Conservation (phyloP, 2,888 invertebrate species). For the Tachystola acroxantha region DNA sequence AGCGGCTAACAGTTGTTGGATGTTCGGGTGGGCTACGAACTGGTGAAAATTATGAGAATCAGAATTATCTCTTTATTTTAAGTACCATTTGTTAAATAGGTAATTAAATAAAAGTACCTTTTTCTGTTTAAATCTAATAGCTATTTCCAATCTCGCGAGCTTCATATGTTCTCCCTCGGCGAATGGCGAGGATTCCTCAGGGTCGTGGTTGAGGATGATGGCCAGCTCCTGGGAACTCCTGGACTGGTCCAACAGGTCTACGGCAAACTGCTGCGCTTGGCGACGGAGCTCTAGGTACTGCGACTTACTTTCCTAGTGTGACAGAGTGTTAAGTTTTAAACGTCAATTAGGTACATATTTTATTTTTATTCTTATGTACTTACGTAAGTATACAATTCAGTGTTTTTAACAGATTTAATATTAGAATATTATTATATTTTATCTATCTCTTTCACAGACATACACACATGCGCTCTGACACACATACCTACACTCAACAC, state of each 20-base stretch:
- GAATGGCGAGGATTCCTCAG: conserved; percentile 80
- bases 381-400: too few species aligned
- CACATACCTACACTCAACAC: too few species aligned
- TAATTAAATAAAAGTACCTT: conserved; percentile 75
- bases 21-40: conserved; percentile 97
- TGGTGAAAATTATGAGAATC: conserved; percentile 36
- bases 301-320: conserved; percentile 88
- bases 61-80: conserved; percentile 3
- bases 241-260: conserved; percentile 93
- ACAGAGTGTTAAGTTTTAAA: too few species aligned
- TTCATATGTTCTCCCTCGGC: conserved; percentile 90
- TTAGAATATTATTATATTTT: too few species aligned
- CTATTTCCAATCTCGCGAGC: conserved; percentile 90
- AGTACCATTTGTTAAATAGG: too few species aligned
- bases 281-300: conserved; percentile 93
- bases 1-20: conserved; percentile 93
- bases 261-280: conserved; percentile 94
- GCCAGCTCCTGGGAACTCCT: conserved; percentile 95
- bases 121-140: conserved; percentile 96
- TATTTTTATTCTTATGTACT: too few species aligned
- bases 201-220: conserved; percentile 95
- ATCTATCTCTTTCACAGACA: too few species aligned
- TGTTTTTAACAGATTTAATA: too few species aligned
- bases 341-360: too few species aligned
- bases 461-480: too few species aligned